Evolutionary conservation across 2,888 invertebrate species (phyloP).

Genomic region (Cheilosia scutellata): DNA sequence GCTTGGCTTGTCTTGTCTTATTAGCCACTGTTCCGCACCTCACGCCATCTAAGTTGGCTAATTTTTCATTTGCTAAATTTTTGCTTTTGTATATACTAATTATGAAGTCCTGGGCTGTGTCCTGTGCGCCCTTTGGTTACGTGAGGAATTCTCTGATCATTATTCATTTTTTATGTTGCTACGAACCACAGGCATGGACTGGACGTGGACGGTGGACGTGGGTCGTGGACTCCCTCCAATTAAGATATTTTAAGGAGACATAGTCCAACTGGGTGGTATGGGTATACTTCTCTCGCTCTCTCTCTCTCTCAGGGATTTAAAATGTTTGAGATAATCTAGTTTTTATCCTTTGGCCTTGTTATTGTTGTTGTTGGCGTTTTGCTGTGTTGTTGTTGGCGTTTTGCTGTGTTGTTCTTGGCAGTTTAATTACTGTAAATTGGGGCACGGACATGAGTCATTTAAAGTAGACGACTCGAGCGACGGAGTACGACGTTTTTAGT

Average conservation of each 20-base stretch:
- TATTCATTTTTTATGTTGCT: constrained; percentile 70
- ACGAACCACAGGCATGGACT: constrained; percentile 58
- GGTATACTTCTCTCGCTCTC: neutral
- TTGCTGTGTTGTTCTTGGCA: constrained; percentile 63
- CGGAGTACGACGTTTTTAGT: constrained; percentile 67
- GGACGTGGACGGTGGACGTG: too few relatives aligned
- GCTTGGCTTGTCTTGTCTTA: constrained; percentile 10
- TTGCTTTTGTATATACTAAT: constrained; percentile 50
- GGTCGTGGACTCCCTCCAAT: constrained; percentile 35
- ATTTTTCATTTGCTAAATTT: constrained; percentile 62
- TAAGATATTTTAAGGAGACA: constrained; percentile 48
- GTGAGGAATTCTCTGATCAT: constrained; percentile 68
- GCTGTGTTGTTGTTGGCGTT: too few relatives aligned
- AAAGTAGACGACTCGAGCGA: constrained; percentile 34
- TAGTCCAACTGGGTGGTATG: constrained; percentile 38
- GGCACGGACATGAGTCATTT: constrained; percentile 74
- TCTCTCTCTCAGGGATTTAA: constrained; percentile 26
- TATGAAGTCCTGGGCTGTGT: constrained; percentile 61
- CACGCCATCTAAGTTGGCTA: constrained; percentile 21
- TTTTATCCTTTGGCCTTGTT: constrained; percentile 70
- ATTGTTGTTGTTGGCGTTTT: constrained; percentile 40
- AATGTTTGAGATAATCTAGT: constrained; percentile 66
- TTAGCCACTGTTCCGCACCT: neutral
- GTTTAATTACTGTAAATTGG: constrained; percentile 75
- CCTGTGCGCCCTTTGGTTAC: constrained; percentile 53